These are phyloP conservation scores for Megathymus violae DNA, from an alignment of 1,140 invertebrate genomes.

Conservation along the genomic window DNA sequence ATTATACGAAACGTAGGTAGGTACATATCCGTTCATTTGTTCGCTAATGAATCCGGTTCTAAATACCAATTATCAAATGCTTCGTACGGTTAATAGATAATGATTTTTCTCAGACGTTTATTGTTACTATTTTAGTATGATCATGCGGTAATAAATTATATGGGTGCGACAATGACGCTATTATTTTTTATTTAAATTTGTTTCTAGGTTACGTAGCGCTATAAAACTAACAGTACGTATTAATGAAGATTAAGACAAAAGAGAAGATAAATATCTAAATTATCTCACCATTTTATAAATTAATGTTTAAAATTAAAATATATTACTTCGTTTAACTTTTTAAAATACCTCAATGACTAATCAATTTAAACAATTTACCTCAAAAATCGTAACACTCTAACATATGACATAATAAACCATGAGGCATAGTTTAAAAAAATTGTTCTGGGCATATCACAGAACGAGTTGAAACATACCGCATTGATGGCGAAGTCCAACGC, in stretches of 20 bases:
- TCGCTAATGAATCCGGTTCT: constrained; percentile 31
- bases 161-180: constrained; percentile 2
- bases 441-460: no score
- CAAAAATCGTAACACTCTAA: no score
- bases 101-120: constrained; percentile 9
- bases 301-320: no score
- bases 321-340: no score
- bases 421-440: no score
- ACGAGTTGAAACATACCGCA: neutral
- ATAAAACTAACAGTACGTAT: no score
- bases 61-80: constrained; percentile 25
- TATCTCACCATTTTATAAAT: no score
- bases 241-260: no score
- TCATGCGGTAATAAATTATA: neutral
- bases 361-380: no score
- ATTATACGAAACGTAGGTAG: constrained; percentile 12
- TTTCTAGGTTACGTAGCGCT: neutral
- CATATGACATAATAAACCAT: no score
- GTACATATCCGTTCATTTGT: constrained; percentile 29
- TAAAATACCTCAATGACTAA: no score
- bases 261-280: no score
- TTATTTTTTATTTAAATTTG: neutral
- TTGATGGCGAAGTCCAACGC: constrained; percentile 26
- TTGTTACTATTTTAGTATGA: neutral
- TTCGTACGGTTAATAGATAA: constrained; percentile 13